Conservation (phyloP, 1,140 invertebrate species). For the Solenopsis fugax region DNA sequence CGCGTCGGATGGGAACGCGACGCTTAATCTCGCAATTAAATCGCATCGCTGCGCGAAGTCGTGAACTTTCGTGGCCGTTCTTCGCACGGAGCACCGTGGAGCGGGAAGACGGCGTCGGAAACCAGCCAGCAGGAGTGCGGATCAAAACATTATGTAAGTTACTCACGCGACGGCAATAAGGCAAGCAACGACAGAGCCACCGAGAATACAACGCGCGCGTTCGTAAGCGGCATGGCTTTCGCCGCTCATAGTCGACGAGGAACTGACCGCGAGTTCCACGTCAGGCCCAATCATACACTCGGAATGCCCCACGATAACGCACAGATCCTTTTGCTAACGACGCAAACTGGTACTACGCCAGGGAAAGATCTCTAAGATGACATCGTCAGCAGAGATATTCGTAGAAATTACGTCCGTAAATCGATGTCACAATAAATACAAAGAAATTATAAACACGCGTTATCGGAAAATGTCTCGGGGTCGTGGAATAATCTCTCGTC, state of each 20-base stretch:
- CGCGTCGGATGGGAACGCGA: neutral
- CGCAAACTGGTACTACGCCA: neutral
- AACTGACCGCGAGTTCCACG: slow-evolving; percentile 20
- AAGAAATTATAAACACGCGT: neutral
- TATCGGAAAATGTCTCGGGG: neutral
- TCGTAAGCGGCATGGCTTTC: slow-evolving; percentile 53
- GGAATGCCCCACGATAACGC: slow-evolving; percentile 43
- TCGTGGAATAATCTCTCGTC: slow-evolving; percentile 4
- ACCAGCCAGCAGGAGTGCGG: neutral
- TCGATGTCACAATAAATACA: neutral
- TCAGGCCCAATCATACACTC: neutral
- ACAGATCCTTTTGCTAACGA: slow-evolving; percentile 16
- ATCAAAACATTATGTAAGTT: slow-evolving; percentile 60
- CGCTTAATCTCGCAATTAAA: slow-evolving; percentile 37
- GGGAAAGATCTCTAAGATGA: neutral
- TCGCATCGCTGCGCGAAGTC: slow-evolving; percentile 3
- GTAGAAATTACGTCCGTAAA: neutral
- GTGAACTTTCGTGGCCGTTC: slow-evolving; percentile 22
- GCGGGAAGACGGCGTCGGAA: neutral
- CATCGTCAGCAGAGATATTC: neutral
- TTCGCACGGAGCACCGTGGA: slow-evolving; percentile 12
- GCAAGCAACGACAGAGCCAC: slow-evolving; percentile 38
- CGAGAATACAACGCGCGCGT: slow-evolving; percentile 25
- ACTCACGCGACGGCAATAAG: slow-evolving; percentile 69
- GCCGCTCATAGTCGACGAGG: slow-evolving; percentile 26